A percentile compares a stretch with the other conserved stretches of the same genome.
These are phyloP conservation scores for Hoplodrina ambigua DNA, from an alignment of 2,888 invertebrate species.

Conservation along the genomic window DNA sequence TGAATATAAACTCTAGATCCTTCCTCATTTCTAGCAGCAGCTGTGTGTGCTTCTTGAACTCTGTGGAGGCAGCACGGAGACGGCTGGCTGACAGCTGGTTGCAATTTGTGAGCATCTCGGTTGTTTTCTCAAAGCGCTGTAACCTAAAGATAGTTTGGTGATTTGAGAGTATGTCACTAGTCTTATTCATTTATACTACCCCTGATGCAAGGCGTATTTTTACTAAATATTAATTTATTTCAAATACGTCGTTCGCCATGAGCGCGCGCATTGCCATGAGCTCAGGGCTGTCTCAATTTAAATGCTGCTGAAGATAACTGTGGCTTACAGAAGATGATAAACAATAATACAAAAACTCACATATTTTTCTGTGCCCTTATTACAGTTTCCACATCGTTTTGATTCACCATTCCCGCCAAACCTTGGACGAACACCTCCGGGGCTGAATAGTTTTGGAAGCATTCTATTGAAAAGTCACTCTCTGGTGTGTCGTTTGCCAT, in stretches of 20 bases:
- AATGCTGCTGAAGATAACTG: too few species aligned
- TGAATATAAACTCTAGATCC: slow-evolving; percentile 98
- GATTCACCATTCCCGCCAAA: slow-evolving; percentile 97
- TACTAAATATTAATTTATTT: too few species aligned
- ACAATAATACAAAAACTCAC: slow-evolving; percentile 90
- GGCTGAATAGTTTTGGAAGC: slow-evolving; percentile 97
- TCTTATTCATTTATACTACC: too few species aligned
- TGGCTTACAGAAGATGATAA: neutral
- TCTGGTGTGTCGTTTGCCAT: slow-evolving; percentile 92
- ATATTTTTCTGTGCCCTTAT: slow-evolving; percentile 98
- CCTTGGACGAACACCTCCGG: slow-evolving; percentile 98
- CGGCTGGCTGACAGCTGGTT: slow-evolving; percentile 97
- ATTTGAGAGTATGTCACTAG: neutral
- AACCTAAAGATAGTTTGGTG: slow-evolving; percentile 91
- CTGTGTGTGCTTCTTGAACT: slow-evolving; percentile 97
- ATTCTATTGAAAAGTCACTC: slow-evolving; percentile 95
- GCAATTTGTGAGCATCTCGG: slow-evolving; percentile 99
- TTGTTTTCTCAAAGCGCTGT: slow-evolving; percentile 99
- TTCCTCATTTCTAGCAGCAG: slow-evolving; percentile 97
- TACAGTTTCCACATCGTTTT: slow-evolving; percentile 96
- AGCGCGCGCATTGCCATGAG: too few species aligned
- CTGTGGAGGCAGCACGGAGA: slow-evolving; percentile 95
- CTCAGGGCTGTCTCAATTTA: too few species aligned
- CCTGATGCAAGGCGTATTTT: too few species aligned
- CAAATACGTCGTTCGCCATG: too few species aligned